Base-by-base conservation (phyloP, 2,113 vertebrate species). In the Myotis lucifugus region DNA sequence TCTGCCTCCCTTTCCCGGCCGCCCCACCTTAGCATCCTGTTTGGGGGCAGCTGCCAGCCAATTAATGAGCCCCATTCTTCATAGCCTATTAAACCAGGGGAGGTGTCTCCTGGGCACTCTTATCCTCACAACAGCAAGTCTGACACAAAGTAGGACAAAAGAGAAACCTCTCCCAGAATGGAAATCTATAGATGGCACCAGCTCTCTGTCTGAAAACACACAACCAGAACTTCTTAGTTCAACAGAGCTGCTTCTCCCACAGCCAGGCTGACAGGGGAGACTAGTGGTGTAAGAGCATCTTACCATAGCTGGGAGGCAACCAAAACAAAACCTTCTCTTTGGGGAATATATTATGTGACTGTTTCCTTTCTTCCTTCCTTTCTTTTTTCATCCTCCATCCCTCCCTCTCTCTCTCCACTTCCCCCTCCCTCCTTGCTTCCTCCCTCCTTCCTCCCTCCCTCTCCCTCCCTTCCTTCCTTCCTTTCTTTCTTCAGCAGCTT, bases 111-210 rank as follows among this genome's bases (percentile, higher is more conserved):
- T 96, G 93, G 95, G 96, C 5, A n/a, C 92, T 88, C 96, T 96
- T 94, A 95, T 97, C 95, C 95, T 97, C 95, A 93, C n/a, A 52
- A 95, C 95, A 96, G 93, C 96, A 94, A 94, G 88, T 95, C 96
- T 97, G 97, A 97, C 52, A 70, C 96, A 97, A 96, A 97, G 83
- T 93, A 95, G 95, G 96, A 96, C 95, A 96, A 96, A 97, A 96
- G 94, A 96, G 96, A 97, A 97, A 93, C 95, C 92, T 96, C 90
- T 97, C 97, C 97, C 96, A 91, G 92, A 96, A 96, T 96, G 97
- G 97, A 96, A 96, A 93, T 95, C 90, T 97, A 93, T 95, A 95
- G 85, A 94, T 91, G 92, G 90, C 95, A 95, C 95, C 88, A 90
- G 83, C 74, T 92, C 73, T 97, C 64, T 4, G 8, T 96, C 92